Evolutionary conservation across 2,888 invertebrate species (phyloP), one percentile per base, ranked within the genome.

Genomic region (Syrista parreyssii): DNA sequence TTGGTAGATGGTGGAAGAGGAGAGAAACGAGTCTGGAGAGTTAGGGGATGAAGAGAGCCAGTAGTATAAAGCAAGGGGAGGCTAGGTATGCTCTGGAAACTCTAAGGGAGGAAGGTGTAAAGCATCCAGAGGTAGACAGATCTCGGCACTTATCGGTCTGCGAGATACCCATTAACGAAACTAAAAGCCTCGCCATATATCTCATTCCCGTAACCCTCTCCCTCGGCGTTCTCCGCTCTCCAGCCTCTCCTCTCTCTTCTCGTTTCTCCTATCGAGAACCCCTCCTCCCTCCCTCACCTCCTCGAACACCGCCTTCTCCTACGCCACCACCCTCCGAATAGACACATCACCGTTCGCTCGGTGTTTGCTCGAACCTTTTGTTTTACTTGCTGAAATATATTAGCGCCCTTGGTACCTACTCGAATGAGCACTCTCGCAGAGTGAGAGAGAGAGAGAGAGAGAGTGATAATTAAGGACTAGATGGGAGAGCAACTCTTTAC

Each of bases 161-260:
- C 91, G 89, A 91, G 91, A 90, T 91, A 90, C 85, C 91, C 91
- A 91, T 91, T 91, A 91, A 91, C 91, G 91, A 90, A 91, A 91
- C 91, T 91, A 91, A 91, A 91, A 91, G 91, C 91, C 89, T 91
- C 88, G 88, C 90, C 89, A 90, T 91, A 91, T 90, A 91, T 91
- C 88, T 86, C 84, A 82, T 85, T 84, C 86, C 81, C 76, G 83
- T 86, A 87, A 85, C 87, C 87, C 88, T 87, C 85, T 80, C 82
- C 75, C 68, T 76, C 69, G 76, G 81, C 81, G 40, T 33, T 35
- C 40, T 73, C 73, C 35, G 68, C 75, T 69, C 81, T 78, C 78
- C 76, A 78, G 75, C 74, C 35, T 77, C 75, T 31, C 15, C 74
- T 15, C 36, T 72, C 76, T 74, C 75, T 71, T 68, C 74, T 76